Conservation (phyloP, 2,113 vertebrate genomes). For the Passer montanus region DNA sequence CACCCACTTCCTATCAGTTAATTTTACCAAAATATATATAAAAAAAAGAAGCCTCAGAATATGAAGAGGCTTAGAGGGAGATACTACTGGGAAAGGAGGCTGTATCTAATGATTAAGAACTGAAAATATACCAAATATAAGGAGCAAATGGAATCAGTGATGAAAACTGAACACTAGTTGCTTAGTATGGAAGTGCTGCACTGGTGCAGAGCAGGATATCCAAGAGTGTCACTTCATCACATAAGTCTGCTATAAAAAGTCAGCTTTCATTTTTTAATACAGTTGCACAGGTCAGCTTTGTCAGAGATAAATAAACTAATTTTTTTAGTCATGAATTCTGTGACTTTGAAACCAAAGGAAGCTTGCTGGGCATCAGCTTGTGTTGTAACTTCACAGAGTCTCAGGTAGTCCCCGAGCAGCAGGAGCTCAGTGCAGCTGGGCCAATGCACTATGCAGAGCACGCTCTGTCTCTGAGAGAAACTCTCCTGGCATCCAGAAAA, state of each 20-base stretch:
- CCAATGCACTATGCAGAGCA: background rate
- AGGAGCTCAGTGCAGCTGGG: background rate
- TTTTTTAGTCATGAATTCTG: background rate
- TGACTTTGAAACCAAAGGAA: background rate
- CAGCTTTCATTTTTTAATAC: background rate
- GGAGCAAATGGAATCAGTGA: background rate
- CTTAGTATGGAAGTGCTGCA: background rate
- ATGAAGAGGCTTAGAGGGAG: background rate
- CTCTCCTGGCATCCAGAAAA: background rate
- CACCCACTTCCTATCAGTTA: background rate
- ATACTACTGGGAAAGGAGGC: background rate
- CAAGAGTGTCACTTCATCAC: background rate
- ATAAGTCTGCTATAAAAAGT: background rate
- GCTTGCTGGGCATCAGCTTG: background rate
- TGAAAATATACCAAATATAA: background rate
- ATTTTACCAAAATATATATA: background rate
- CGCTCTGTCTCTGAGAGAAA: background rate
- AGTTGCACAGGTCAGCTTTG: background rate
- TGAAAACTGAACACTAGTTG: background rate
- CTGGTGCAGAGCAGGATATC: fast-evolving
- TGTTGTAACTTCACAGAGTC: background rate
- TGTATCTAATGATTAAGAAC: background rate
- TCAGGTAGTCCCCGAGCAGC: fast-evolving
- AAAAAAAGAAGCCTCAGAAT: background rate
- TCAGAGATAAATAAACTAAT: background rate